phyloP scores from a whole-genome alignment of 2,888 invertebrate genomes.

The Parasteatoda lunata region DNA sequence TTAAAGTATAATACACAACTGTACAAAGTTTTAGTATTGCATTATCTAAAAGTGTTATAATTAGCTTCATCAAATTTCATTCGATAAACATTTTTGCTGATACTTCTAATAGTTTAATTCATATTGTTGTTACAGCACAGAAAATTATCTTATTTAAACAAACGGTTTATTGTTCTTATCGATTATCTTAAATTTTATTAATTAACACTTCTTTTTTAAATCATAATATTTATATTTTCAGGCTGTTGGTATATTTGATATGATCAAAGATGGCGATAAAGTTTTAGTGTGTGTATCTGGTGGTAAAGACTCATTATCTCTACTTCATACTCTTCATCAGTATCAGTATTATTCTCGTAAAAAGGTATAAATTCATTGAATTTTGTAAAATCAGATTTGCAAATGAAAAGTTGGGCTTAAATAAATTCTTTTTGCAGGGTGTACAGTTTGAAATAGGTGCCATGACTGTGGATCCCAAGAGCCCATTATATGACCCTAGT shows the following conservation, averaged over 20 bases:
- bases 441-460: slow-evolving; percentile 82
- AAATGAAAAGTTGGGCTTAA: not conserved
- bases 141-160: too few species aligned
- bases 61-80: too few species aligned
- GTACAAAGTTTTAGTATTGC: too few species aligned
- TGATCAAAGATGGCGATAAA: slow-evolving; percentile 88
- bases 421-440: slow-evolving; percentile 77
- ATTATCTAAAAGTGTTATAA: too few species aligned
- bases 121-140: too few species aligned
- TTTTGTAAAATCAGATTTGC: not conserved
- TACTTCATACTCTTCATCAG: slow-evolving; percentile 88
- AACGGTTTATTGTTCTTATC: too few species aligned
- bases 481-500: slow-evolving; percentile 79
- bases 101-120: too few species aligned
- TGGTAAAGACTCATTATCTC: slow-evolving; percentile 86
- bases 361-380: slow-evolving; percentile 71
- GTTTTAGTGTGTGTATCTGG: slow-evolving; percentile 90
- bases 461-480: slow-evolving; percentile 84
- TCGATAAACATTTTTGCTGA: too few species aligned
- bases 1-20: too few species aligned
- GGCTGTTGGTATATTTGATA: slow-evolving; percentile 87
- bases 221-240: slow-evolving; percentile 72
- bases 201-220: not conserved
- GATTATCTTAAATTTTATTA: too few species aligned
- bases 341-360: slow-evolving; percentile 83